Percentiles rank a stretch among this genome's conserved stretches.
phyloP scores from a whole-genome alignment of 1,140 invertebrate genomes.

The Cherax quadricarinatus region DNA sequence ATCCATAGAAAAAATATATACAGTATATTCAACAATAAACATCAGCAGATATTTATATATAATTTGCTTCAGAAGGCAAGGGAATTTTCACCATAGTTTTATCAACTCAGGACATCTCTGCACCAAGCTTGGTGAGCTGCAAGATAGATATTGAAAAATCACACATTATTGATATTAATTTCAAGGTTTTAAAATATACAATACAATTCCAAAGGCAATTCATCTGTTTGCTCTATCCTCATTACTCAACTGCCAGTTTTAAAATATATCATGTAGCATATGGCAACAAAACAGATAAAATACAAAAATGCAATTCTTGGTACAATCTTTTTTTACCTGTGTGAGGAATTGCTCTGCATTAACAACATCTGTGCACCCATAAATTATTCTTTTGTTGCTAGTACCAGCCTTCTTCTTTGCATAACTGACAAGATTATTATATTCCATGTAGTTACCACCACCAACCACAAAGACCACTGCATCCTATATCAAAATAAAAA shows the following conservation, averaged over 20 bases:
- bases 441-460: slow-evolving; percentile 99
- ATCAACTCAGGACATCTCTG: slow-evolving; percentile 51
- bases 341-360: slow-evolving; percentile 95
- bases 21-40: background rate
- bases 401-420: slow-evolving; percentile 85
- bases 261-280: background rate
- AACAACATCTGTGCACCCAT: slow-evolving; percentile 94
- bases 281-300: background rate
- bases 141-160: slow-evolving; percentile 14
- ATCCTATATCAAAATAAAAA: slow-evolving; percentile 84
- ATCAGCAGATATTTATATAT: background rate
- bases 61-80: background rate
- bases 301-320: background rate
- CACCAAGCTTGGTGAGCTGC: slow-evolving; percentile 61
- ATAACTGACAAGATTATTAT: slow-evolving; percentile 98
- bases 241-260: background rate
- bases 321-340: slow-evolving; percentile 81
- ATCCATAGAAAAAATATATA: background rate
- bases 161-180: background rate
- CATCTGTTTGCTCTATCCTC: background rate
- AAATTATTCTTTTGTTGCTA: slow-evolving; percentile 89
- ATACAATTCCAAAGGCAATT: background rate
- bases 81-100: background rate
- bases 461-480: slow-evolving; percentile 98
- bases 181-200: background rate